Base-by-base conservation (phyloP, 2,113 vertebrate species). In the Siniperca chuatsi region DNA sequence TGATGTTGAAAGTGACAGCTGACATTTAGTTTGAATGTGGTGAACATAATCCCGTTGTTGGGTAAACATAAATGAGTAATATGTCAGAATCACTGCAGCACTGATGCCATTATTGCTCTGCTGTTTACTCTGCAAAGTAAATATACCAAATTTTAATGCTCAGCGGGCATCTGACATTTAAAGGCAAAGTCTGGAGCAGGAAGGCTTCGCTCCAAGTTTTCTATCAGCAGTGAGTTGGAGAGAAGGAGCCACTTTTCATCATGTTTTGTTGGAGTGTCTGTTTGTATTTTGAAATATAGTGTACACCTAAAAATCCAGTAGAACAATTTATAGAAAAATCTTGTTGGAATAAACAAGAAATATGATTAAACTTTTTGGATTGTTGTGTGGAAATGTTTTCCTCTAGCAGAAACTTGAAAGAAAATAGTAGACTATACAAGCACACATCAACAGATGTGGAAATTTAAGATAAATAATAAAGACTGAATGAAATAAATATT, bases 111-210 rank as follows among this genome's bases (percentile, higher is more conserved):
- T 15, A 15, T 15, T 60, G 62, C 80, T 75, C 23, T 60, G 64
- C 16, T 61, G 48, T 75, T 69, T 69, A 40, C 42, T 58, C 40
- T 35, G 21, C 61, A 55, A n/a, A 72, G 23, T 60, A 57, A 25
- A 50, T 35, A 7, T 10, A 57, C 29, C 2, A 13, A 0, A 60
- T 48, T 25, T 25, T 16, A 50, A 29, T 11, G 12, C n/a, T 68
- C 9, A 1, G n/a, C 61, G 6, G 16, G 12, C n/a, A 57, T 29
- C 50, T 67, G 61, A 67, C 40, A 67, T 61, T 50, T 62, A 33
- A 55, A 75, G 54, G 33, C 4, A n/a, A 66, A 46, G 9, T 58
- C 35, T 46, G 52, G 20, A 58, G 50, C 8, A 6, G 25, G 60
- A 46, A 25, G 44, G 21, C 25, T 21, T 58, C 20, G 5, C 25